Percentiles rank a stretch among this genome's conserved stretches.
These are phyloP conservation scores for Hypsopygia costalis DNA, from an alignment of 2,888 invertebrate genomes.

Conservation along the genomic window DNA sequence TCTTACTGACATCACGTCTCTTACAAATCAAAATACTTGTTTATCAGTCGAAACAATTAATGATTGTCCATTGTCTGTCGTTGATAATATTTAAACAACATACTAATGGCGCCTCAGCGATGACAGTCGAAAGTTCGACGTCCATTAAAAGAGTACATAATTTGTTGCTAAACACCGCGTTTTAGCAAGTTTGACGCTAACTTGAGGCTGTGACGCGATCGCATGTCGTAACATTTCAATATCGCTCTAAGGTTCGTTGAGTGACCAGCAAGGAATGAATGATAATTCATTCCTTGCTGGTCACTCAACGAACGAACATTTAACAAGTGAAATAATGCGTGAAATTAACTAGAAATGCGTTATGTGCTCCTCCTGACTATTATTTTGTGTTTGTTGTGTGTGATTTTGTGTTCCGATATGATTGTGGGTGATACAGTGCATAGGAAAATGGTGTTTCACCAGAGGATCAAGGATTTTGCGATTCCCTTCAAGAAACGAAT, in stretches of 20 bases:
- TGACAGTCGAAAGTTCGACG: slow-evolving; percentile 9
- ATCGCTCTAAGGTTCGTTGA: slow-evolving; percentile 17
- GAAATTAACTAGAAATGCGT: slow-evolving; percentile 58
- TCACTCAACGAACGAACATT: slow-evolving; percentile 1
- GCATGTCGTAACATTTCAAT: slow-evolving; percentile 5
- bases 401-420: slow-evolving; percentile 59
- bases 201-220: slow-evolving; percentile 7
- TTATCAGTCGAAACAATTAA: neutral
- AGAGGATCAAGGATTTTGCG: slow-evolving; percentile 69
- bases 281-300: slow-evolving; percentile 14
- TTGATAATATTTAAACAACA: slow-evolving; percentile 14
- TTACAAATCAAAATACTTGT: neutral
- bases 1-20: neutral
- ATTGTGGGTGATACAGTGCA: slow-evolving; percentile 69
- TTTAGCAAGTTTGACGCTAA: slow-evolving; percentile 5
- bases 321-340: slow-evolving; percentile 16
- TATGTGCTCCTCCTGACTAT: slow-evolving; percentile 41
- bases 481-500: slow-evolving; percentile 73
- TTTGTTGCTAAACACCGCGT: neutral
- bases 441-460: slow-evolving; percentile 72
- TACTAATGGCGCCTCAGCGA: slow-evolving; percentile 7
- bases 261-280: no score
- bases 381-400: slow-evolving; percentile 36
- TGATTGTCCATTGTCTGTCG: slow-evolving; percentile 15
- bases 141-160: slow-evolving; percentile 5